Evolutionary conservation across 1,140 invertebrate species (phyloP).

Genomic region (Nephila pilipes): DNA sequence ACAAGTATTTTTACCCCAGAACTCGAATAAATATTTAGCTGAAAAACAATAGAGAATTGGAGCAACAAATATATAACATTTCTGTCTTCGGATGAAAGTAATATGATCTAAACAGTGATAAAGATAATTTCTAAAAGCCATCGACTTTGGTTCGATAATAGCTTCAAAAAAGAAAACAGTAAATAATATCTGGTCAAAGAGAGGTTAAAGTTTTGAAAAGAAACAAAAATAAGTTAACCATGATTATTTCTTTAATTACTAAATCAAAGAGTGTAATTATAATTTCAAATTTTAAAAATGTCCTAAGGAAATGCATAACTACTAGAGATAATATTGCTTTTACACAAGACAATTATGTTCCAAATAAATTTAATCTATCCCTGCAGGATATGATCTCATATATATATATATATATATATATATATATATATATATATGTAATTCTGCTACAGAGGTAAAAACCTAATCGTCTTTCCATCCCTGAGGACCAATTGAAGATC

Average conservation of each 20-base stretch:
- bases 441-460: background rate
- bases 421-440: background rate
- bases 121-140: too few relatives aligned
- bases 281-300: background rate
- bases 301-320: background rate
- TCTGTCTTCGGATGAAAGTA: too few relatives aligned
- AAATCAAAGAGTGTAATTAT: background rate
- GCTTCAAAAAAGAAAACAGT: too few relatives aligned
- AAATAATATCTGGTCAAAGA: too few relatives aligned
- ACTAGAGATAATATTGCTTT: background rate
- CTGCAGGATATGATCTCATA: background rate
- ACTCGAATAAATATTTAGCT: too few relatives aligned
- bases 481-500: background rate
- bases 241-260: background rate
- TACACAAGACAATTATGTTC: background rate
- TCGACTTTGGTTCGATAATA: too few relatives aligned
- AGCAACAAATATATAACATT: too few relatives aligned
- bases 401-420: background rate
- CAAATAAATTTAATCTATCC: conserved; percentile 2
- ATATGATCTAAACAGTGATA: too few relatives aligned
- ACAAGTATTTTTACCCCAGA: too few relatives aligned
- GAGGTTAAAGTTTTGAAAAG: background rate
- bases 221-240: background rate
- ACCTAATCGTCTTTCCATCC: conserved; percentile 20
- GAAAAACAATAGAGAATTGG: too few relatives aligned